phyloP scores from a whole-genome alignment of 2,797 vertebrate species.

The Aselliscus stoliczkanus region DNA sequence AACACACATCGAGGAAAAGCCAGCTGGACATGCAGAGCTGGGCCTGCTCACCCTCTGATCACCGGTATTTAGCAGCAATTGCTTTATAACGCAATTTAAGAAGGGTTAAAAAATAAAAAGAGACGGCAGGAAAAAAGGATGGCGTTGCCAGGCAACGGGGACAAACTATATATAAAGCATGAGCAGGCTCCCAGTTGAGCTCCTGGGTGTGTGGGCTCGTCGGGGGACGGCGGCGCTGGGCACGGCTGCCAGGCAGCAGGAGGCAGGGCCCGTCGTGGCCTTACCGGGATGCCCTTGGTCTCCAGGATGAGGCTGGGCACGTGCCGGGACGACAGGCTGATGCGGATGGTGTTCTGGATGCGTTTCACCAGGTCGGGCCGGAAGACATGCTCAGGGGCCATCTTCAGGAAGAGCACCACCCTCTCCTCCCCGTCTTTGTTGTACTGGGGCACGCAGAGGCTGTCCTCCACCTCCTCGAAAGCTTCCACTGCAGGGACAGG shows the following conservation, averaged over 20 bases:
- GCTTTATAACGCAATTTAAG: neutral
- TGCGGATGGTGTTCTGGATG: constrained; percentile 88
- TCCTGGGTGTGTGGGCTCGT: constrained; percentile 51
- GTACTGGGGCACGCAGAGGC: constrained; percentile 96
- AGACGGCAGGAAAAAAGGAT: neutral
- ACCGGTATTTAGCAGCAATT: neutral
- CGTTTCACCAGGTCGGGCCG: constrained; percentile 83
- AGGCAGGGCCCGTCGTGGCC: rapidly evolving
- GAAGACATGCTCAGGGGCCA: constrained; percentile 87
- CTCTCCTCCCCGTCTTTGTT: constrained; percentile 91
- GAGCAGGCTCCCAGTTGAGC: constrained; percentile 62
- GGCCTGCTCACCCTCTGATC: constrained; percentile 33
- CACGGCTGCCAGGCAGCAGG: constrained; percentile 21
- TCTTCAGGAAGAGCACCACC: constrained; percentile 94
- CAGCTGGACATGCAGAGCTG: neutral
- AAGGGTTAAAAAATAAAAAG: neutral
- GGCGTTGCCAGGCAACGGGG: constrained; percentile 69
- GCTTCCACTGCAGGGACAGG: constrained; percentile 88
- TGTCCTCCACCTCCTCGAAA: constrained; percentile 95
- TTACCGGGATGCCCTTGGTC: constrained; percentile 95
- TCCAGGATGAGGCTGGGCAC: constrained; percentile 93
- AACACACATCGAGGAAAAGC: neutral
- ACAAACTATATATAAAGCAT: constrained; percentile 74
- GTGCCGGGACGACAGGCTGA: constrained; percentile 91
- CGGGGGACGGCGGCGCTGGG: constrained; percentile 68